Conservation (phyloP, 2,888 invertebrate species). For the Hydriomena furcata region DNA sequence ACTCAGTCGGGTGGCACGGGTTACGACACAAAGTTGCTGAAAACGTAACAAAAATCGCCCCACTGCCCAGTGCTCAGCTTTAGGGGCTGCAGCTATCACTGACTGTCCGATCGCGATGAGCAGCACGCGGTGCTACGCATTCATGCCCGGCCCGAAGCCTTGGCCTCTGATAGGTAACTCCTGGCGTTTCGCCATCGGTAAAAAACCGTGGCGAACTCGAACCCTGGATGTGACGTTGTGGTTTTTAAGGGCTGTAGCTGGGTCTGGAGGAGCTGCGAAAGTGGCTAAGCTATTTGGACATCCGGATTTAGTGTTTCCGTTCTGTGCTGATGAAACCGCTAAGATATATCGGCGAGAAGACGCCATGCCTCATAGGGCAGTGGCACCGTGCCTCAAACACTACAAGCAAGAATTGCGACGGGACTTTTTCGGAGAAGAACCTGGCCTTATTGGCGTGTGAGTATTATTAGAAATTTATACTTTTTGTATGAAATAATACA, state of each 20-base stretch:
- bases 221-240: conserved; percentile 80
- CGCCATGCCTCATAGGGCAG: conserved; percentile 87
- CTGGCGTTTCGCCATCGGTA: conserved; percentile 88
- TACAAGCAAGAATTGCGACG: conserved; percentile 87
- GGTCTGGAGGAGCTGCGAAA: conserved; percentile 81
- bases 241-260: conserved; percentile 75
- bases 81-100: conserved; percentile 63
- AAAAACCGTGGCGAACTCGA: conserved; percentile 75
- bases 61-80: conserved; percentile 54
- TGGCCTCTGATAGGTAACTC: conserved; percentile 90
- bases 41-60: conserved; percentile 67
- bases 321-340: conserved; percentile 88
- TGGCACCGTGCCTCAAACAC: conserved; percentile 88
- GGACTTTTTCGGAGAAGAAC: conserved; percentile 88
- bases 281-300: conserved; percentile 89
- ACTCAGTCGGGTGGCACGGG: conserved; percentile 52
- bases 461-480: conserved; percentile 46
- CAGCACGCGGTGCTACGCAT: conserved; percentile 81
- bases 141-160: conserved; percentile 89
- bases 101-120: conserved; percentile 64
- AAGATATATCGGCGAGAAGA: conserved; percentile 88
- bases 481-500: too few relatives aligned
- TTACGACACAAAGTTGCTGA: conserved; percentile 65
- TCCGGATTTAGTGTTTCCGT: conserved; percentile 89
- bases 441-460: conserved; percentile 90